Conservation (phyloP, 2,113 vertebrate species). For the Chlamydotis undulata region DNA sequence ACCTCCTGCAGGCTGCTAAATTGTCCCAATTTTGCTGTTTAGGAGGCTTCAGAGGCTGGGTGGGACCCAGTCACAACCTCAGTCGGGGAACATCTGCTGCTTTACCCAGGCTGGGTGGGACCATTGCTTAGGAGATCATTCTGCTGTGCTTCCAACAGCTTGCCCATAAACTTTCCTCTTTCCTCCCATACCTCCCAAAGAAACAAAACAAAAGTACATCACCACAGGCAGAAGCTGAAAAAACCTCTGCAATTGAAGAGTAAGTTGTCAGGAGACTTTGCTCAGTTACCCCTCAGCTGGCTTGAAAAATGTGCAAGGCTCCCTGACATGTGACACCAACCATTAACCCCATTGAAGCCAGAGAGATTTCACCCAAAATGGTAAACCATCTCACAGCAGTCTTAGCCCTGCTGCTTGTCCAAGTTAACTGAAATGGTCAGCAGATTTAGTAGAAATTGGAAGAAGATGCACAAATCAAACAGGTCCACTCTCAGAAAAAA, state of each 20-base stretch:
- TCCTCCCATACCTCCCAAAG: background rate
- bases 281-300: background rate
- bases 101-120: background rate
- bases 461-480: background rate
- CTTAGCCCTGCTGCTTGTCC: background rate
- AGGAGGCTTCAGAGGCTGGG: background rate
- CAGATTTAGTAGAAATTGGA: background rate
- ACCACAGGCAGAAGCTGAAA: background rate
- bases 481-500: background rate
- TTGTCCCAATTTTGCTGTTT: background rate
- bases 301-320: background rate
- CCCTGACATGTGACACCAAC: background rate
- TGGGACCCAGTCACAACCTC: background rate
- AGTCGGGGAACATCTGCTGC: accelerated
- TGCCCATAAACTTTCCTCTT: background rate
- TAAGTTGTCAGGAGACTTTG: background rate
- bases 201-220: background rate
- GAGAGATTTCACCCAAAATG: background rate
- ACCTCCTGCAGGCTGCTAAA: background rate
- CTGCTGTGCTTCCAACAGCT: background rate
- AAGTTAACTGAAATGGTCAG: background rate
- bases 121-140: background rate
- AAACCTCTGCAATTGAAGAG: background rate
- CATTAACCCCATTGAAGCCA: background rate
- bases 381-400: background rate